Evolutionary conservation across 2,113 vertebrate species (phyloP).

Genomic region (Picathartes gymnocephalus): DNA sequence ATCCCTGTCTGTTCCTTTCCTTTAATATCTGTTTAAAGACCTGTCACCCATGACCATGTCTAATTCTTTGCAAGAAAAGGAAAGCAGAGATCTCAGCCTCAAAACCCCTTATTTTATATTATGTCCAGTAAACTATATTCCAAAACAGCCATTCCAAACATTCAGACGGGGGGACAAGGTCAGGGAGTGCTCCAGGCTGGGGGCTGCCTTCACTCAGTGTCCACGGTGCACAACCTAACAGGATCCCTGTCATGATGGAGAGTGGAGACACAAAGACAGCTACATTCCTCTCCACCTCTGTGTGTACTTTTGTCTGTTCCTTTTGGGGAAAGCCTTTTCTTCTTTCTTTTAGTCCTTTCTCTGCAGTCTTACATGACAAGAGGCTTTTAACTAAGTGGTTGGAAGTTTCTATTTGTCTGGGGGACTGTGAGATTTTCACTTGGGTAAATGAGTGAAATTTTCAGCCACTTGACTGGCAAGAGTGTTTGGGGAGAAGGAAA

Average conservation of each 20-base stretch:
- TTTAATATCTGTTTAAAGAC: background rate
- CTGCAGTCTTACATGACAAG: background rate
- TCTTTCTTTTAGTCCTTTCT: background rate
- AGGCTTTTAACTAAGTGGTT: background rate
- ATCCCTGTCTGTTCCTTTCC: background rate
- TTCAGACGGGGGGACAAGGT: background rate
- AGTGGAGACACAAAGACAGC: background rate
- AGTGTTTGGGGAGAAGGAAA: background rate
- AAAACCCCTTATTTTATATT: background rate
- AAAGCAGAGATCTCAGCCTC: background rate
- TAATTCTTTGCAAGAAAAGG: background rate
- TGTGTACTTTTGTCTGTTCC: background rate
- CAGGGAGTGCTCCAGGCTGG: background rate
- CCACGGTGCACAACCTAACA: fast-evolving
- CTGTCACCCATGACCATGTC: background rate
- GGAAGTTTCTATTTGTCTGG: background rate
- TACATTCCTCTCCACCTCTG: background rate
- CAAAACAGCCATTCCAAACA: background rate
- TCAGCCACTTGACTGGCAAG: background rate
- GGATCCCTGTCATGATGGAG: background rate
- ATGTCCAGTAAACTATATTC: background rate
- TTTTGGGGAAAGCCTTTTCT: background rate
- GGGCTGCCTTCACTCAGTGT: background rate
- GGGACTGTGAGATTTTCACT: background rate
- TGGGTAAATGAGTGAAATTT: background rate